Conservation (phyloP, 2,113 vertebrate genomes). For the Tupaia chinensis region DNA sequence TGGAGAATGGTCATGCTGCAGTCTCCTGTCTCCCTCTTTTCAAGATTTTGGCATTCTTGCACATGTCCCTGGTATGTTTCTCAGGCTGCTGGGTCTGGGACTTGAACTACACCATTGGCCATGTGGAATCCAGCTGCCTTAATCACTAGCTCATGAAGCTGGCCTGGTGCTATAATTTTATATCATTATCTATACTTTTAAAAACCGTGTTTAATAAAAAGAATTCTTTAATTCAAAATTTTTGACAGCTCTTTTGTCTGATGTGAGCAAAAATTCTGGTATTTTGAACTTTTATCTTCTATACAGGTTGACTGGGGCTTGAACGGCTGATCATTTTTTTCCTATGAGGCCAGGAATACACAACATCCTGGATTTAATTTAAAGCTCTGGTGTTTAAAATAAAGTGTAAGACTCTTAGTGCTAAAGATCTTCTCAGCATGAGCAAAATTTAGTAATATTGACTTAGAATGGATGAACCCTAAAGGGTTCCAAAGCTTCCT, state of each 20-base stretch:
- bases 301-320: background rate
- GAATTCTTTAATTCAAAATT: background rate
- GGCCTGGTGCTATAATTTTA: background rate
- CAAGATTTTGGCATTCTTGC: too few species aligned
- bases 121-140: too few species aligned
- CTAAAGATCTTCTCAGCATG: background rate
- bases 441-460: conserved; percentile 42
- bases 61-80: too few species aligned
- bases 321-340: background rate
- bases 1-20: too few species aligned
- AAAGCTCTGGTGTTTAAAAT: conserved; percentile 40
- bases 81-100: too few species aligned
- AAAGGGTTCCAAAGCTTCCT: conserved; percentile 6
- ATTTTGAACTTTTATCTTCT: background rate
- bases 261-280: background rate
- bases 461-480: background rate
- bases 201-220: background rate
- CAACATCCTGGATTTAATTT: conserved; percentile 39
- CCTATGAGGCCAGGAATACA: background rate
- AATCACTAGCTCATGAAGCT: too few species aligned
- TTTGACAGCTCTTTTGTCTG: background rate
- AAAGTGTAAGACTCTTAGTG: background rate
- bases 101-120: too few species aligned
- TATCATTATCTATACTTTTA: background rate
- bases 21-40: too few species aligned